Conservation (phyloP, 2,113 vertebrate genomes). For the Sarotherodon lohbergeri region DNA sequence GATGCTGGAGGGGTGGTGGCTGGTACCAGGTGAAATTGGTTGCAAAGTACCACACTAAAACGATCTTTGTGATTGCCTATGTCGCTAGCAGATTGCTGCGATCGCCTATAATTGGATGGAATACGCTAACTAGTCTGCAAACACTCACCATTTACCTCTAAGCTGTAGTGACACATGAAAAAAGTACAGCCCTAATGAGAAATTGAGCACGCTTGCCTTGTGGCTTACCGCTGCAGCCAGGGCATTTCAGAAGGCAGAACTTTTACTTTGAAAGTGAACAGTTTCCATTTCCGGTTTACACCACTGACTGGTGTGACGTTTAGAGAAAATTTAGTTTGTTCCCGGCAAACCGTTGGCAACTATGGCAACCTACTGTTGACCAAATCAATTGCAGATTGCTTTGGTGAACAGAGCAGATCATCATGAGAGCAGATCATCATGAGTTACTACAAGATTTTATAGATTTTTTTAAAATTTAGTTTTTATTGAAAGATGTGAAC, state of each 20-base stretch:
- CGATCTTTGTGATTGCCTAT: background rate
- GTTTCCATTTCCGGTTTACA: background rate
- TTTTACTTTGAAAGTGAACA: background rate
- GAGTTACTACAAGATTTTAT: background rate
- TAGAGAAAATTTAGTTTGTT: background rate
- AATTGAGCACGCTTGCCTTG: background rate
- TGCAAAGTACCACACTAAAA: background rate
- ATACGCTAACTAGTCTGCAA: background rate
- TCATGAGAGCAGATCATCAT: background rate
- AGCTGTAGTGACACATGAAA: background rate
- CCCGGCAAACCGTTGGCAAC: background rate
- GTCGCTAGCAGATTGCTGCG: background rate
- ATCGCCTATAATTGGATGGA: background rate
- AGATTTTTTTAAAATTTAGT: rapidly evolving
- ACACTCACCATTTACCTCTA: background rate
- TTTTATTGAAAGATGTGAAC: background rate
- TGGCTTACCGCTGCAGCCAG: background rate
- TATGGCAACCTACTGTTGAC: background rate
- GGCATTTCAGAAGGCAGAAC: background rate
- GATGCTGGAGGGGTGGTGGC: background rate
- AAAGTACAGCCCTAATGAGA: background rate
- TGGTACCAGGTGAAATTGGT: background rate
- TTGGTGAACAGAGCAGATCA: background rate
- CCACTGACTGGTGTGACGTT: background rate
- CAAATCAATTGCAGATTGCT: background rate